Conservation (phyloP, 2,888 invertebrate genomes). For the Saturnia japonica region DNA sequence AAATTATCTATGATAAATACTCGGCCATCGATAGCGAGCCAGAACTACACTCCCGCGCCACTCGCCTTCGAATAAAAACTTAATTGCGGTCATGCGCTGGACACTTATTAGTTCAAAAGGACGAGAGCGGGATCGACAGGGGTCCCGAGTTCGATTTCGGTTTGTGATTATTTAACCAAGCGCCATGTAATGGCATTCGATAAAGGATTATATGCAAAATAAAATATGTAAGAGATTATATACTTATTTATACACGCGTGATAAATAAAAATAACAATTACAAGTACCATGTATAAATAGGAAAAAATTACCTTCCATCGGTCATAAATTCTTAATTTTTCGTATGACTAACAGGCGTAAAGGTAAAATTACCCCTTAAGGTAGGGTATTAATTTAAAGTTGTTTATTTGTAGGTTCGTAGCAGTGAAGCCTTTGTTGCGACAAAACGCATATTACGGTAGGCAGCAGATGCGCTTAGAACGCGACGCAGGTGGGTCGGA, state of each 20-base stretch:
- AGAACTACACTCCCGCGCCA: background rate
- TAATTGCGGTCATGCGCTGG: slow-evolving; percentile 9
- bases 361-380: background rate
- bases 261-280: no score
- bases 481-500: background rate
- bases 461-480: slow-evolving; percentile 1
- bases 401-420: background rate
- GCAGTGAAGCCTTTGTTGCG: background rate
- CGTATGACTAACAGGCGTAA: background rate
- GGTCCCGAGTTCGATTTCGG: slow-evolving; percentile 9
- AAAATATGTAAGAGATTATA: background rate
- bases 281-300: no score
- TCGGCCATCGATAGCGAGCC: slow-evolving; percentile 66
- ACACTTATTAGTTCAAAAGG: background rate
- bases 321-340: background rate
- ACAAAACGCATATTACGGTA: background rate
- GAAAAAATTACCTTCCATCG: no score
- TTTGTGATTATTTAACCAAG: background rate
- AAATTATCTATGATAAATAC: slow-evolving; percentile 75
- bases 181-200: background rate
- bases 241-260: no score
- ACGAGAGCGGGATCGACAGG: slow-evolving; percentile 3
- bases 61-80: background rate
- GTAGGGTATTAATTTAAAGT: background rate
- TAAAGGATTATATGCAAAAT: background rate